Evolutionary conservation across 2,888 invertebrate genomes (phyloP), one percentile per base, ranked within the genome.

Genomic region (Pristionchus exspectatus): DNA sequence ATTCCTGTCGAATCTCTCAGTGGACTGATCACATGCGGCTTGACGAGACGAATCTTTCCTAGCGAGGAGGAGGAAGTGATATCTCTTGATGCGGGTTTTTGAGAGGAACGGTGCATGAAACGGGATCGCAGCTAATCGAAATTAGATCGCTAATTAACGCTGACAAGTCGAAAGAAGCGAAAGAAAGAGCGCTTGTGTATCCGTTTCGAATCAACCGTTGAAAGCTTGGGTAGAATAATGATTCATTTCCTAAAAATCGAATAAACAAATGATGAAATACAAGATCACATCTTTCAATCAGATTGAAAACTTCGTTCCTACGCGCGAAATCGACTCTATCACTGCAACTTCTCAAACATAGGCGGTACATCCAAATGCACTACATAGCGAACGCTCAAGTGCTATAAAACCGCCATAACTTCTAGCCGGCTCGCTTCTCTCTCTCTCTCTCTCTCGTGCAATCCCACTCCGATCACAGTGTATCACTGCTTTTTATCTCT

Each of bases 381-480:
- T 50, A 3, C 12, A 2, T 38, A 5, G 18, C 63, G 63, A 63
- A 63, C 63, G 63, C 63, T 63, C 63, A 63, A 63, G 63, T n/a
- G 63, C 63, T n/a, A 63, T 63, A 63, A 63, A n/a, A 63, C 63
- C 63, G 63, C 63, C 63, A 24, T 63, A 63, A n/a, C 63, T 63
- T 63, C 63, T 63, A 21, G 59, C 59, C 24, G 2, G 18, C 59
- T 63, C 59, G 59, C 56, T 56, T 44, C 44, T 44, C 44, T 9
- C 44, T n/a, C n/a, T n/a, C 38, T 38, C 38, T 38, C 56, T 63
- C 63, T 63, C 9, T n/a, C n/a, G 63, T 63, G 63, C 63, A 9
- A 63, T 63, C 63, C 18, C 56, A 56, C 56, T 21, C 59, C 24
- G 59, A 63, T 63, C 63, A 14, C 18, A 56, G 56, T 56, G 56